Evolutionary conservation across 2,797 vertebrate genomes (phyloP).

Genomic region (Acanthis flammea): DNA sequence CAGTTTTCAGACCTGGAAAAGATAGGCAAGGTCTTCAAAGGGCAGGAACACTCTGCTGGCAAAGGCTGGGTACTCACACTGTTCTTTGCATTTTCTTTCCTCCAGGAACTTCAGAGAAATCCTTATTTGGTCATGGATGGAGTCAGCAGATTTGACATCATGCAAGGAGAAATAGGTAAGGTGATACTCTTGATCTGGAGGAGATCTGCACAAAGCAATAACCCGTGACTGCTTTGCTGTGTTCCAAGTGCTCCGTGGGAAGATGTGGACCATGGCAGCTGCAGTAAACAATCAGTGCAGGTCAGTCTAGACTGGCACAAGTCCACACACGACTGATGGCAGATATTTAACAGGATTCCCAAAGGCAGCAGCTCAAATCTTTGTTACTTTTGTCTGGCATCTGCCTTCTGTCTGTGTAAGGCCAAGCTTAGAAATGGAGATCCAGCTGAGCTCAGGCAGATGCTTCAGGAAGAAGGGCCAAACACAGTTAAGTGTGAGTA

Average conservation of each 20-base stretch:
- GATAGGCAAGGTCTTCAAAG: not conserved
- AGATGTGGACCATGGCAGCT: not conserved
- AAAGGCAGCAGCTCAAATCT: not conserved
- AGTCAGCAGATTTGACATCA: conserved; percentile 75
- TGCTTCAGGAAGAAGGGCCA: not conserved
- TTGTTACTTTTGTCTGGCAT: not conserved
- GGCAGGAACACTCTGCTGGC: not conserved
- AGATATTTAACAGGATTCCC: not conserved
- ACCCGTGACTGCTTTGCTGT: not conserved
- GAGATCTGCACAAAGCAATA: not conserved
- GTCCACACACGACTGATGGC: not conserved
- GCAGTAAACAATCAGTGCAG: not conserved
- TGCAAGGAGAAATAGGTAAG: conserved; percentile 76
- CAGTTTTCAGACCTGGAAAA: not conserved
- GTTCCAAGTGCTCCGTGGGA: not conserved
- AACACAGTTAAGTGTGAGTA: not conserved
- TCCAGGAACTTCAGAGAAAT: conserved; percentile 58
- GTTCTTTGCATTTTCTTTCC: conserved; percentile 6
- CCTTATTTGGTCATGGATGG: conserved; percentile 68
- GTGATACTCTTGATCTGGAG: not conserved
- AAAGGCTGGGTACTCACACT: not conserved
- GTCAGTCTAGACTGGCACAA: not conserved
- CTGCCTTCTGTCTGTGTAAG: not conserved
- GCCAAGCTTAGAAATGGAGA: not conserved
- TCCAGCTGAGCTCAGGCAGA: not conserved